phyloP scores from a whole-genome alignment of 2,888 invertebrate species.

The Rotaria socialis region DNA sequence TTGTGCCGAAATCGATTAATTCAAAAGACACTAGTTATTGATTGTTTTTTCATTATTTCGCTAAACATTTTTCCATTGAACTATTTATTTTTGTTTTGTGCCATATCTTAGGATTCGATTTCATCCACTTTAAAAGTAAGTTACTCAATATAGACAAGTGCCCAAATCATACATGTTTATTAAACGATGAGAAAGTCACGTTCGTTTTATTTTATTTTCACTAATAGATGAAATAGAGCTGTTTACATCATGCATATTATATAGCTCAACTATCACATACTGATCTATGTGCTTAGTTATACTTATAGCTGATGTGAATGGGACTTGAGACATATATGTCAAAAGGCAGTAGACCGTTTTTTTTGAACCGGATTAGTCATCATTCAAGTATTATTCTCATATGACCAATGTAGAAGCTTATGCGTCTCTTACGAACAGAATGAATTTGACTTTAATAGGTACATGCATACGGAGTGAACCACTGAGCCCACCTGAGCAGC shows the following conservation, averaged over 20 bases:
- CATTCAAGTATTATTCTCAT: not conserved
- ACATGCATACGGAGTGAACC: not conserved
- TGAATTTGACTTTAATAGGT: not conserved
- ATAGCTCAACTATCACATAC: not conserved
- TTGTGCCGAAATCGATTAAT: not conserved
- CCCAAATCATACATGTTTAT: not conserved
- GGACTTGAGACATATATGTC: not conserved
- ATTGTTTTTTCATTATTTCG: not conserved
- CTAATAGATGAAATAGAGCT: not conserved
- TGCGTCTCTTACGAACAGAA: not conserved
- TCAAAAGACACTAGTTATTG: not conserved
- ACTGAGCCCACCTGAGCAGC: not conserved
- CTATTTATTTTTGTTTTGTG: no score
- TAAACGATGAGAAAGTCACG: not conserved
- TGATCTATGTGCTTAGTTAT: not conserved
- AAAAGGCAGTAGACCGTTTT: conserved; percentile 10
- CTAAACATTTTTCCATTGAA: no score
- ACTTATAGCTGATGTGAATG: not conserved
- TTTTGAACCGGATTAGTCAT: not conserved
- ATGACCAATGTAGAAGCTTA: not conserved
- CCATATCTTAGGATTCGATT: no score
- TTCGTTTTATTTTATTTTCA: not conserved
- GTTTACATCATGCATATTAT: not conserved
- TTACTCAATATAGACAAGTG: not conserved
- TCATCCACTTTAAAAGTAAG: no score